phyloP scores from a whole-genome alignment of 2,113 vertebrate genomes.

The Actenoides lindsayi region DNA sequence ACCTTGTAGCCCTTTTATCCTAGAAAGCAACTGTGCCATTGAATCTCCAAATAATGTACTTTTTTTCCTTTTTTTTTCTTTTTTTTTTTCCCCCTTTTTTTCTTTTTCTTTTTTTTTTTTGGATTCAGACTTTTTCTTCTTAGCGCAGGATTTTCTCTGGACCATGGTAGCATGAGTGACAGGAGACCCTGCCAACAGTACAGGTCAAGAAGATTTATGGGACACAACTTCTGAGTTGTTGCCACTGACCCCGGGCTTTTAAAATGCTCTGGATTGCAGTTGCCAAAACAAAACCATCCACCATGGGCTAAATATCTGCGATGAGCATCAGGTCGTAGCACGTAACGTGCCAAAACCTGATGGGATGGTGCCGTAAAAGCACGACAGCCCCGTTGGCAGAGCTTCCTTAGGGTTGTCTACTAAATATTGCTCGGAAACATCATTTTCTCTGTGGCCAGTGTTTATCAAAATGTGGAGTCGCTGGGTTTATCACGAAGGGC shows the following conservation, averaged over 20 bases:
- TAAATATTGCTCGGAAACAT: neutral
- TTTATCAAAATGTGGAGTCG: fast-evolving
- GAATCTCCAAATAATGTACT: neutral
- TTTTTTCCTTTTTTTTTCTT: too few species aligned
- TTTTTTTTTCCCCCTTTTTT: too few species aligned
- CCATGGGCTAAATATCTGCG: neutral
- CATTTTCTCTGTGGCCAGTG: fast-evolving
- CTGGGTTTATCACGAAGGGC: neutral
- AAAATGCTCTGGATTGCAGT: neutral
- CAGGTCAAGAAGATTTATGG: neutral
- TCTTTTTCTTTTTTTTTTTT: too few species aligned
- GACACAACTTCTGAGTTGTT: neutral
- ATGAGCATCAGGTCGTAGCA: fast-evolving
- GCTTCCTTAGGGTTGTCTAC: fast-evolving
- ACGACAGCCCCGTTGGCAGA: neutral
- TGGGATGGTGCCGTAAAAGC: fast-evolving
- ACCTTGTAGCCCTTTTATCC: neutral
- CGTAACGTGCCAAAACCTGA: fast-evolving
- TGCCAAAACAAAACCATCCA: neutral
- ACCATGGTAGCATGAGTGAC: neutral
- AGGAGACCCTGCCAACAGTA: fast-evolving
- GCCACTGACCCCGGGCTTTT: neutral
- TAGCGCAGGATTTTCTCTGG: neutral
- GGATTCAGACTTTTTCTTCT: neutral
- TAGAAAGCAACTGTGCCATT: neutral